Conservation (phyloP, 1,140 invertebrate genomes). For the Luehdorfia chinensis region DNA sequence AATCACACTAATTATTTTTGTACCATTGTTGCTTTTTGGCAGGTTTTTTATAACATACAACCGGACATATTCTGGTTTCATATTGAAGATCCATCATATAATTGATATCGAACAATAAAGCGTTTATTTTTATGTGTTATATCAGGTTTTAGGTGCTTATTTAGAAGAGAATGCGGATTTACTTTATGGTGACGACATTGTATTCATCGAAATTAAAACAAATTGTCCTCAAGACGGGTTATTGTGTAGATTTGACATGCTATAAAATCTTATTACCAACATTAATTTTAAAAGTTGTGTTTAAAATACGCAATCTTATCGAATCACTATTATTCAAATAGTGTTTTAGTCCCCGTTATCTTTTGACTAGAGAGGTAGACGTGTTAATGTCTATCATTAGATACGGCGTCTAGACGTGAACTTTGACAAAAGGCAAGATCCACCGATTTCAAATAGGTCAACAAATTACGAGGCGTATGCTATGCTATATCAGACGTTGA, state of each 20-base stretch:
- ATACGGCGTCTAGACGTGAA: not conserved
- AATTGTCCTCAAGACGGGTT: conserved; percentile 15
- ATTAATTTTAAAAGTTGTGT: not conserved
- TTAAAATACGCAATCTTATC: not conserved
- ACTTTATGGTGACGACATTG: conserved; percentile 15
- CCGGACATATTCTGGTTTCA: conserved; percentile 17
- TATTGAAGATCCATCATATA: conserved; percentile 9
- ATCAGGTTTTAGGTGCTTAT: conserved; percentile 16
- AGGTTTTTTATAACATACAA: not conserved
- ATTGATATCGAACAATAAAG: conserved; percentile 11
- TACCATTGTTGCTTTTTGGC: too few species aligned
- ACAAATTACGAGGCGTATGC: too few species aligned
- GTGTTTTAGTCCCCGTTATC: not conserved
- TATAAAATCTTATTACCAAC: conserved; percentile 10
- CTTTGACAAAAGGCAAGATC: too few species aligned
- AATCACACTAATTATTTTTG: too few species aligned
- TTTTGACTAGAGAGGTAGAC: not conserved
- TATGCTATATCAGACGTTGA: too few species aligned
- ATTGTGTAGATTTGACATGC: conserved; percentile 3
- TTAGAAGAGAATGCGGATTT: conserved; percentile 16
- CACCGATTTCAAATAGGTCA: too few species aligned
- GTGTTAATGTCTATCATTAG: not conserved
- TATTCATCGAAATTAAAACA: conserved; percentile 11
- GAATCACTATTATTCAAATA: not conserved
- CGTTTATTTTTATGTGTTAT: conserved; percentile 15